Evolutionary conservation across 2,888 invertebrate genomes (phyloP), one percentile per base, ranked within the genome.

Genomic region (Stenurella melanura): DNA sequence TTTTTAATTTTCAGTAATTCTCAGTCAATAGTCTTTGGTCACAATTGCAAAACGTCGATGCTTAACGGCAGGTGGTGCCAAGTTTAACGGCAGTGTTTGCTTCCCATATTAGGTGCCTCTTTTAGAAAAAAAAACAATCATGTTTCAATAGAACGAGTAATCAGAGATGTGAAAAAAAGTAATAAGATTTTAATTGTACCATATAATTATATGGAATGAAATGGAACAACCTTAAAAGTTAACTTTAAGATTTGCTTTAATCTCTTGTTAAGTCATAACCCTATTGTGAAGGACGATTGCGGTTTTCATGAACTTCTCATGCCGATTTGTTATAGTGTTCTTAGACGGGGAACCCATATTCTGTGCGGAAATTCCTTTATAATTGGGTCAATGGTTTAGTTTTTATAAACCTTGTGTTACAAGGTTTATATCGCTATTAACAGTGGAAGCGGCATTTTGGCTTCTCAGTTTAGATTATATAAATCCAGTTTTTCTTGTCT

Each of bases 341-440:
- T 34, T 17, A 34, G n/a, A 63, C 61, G 61, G 34, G 34, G 61
- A 63, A 34, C 61, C 61, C 34, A 63, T 30, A 7, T n/a, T 50
- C 50, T 15, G 15, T 50, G n/a, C 61, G 61, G 61, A 63, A 63
- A 63, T 63, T 63, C 61, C 17, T 34, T 34, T 34, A n/a, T 34
- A 63, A 63, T 63, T 63, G 61, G 61, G 61, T 63, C 61, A 63
- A 63, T 63, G 61, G 34, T 63, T 34, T 34, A 34, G 61, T 63
- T 63, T 63, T 63, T 34, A 15, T 17, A 30, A 17, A 17, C 26
- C 30, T 61, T 30, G 30, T 30, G n/a, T 17, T 34, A 34, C n/a
- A 63, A 63, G 34, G 61, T 34, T 30, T 34, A 5, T 63, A 10
- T n/a, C 34, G 30, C 17, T 63, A 11, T 34, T 63, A 9, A 34